Base-by-base conservation (phyloP, 2,888 invertebrate species). In the Cryptocheilus praepositus region DNA sequence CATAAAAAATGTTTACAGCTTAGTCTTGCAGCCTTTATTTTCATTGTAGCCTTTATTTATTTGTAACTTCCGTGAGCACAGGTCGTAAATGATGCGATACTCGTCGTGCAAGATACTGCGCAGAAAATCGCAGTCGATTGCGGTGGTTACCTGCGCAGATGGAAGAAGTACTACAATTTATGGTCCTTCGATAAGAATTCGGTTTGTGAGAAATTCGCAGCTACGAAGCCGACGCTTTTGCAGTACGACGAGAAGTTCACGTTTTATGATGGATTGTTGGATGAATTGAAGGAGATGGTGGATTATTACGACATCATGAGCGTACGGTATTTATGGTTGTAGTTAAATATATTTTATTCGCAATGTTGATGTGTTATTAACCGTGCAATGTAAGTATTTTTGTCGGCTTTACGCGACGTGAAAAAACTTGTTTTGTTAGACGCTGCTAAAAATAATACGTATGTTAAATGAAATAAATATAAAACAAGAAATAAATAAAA, bases 181-280 rank as follows among this genome's bases (percentile, higher is more conserved):
- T 96, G 96, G 96, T 91, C 92, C 0, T 93, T 90, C 82, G 95
- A 96, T 84, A 96, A 95, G 86, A 88, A 90, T 61, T 88, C 92
- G 11, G 93, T 94, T 1, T 95, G 95, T 78, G 94, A 95, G 78
- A 94, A 94, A 84, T 97, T 96, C 89, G 91, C 95, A 0, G 90
- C 91, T 54, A 93, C 92, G 71, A 91, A 91, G 74, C 91, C 92
- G 5, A 90, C 92, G 4, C 90, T 95, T 5, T 89, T 91, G 46
- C 92, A 92, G 71, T 96, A 94, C 87, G 96, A 97, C 82, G 95
- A 96, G 80, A 95, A 95, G 86, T 94, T 98, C 82, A 93, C 94
- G 86, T 95, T 94, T 87, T 97, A 96, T 88, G 93, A 93, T 79
- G 93, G 93, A 74, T 93, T 95, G 7, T 92, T 95, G 18, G 90